Percentiles rank a stretch among this genome's conserved stretches.
Evolutionary conservation across 1,140 invertebrate genomes (phyloP).

Genomic region (Ostrea edulis): DNA sequence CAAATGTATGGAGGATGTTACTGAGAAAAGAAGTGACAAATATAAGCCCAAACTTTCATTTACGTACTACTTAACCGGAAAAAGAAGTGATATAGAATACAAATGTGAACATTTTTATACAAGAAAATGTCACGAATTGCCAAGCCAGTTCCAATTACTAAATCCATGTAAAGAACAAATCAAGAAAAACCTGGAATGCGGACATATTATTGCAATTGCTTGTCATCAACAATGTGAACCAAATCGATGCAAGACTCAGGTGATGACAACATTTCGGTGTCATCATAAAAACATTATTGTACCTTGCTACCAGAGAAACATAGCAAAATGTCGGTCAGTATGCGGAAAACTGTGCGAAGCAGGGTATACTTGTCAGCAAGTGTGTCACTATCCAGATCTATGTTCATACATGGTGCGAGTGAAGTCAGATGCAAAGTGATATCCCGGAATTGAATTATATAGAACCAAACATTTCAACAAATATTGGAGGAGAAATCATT

Average conservation of each 20-base stretch:
- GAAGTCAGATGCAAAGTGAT: neutral
- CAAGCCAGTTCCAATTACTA: neutral
- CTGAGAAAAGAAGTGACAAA: conserved; percentile 62
- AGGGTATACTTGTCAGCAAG: conserved; percentile 82
- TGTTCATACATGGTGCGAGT: conserved; percentile 78
- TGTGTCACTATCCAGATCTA: conserved; percentile 80
- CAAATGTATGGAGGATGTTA: conserved; percentile 36
- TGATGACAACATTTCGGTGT: neutral
- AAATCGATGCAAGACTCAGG: neutral
- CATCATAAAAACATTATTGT: neutral
- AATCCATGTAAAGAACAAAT: neutral
- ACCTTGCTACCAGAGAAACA: neutral
- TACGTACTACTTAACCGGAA: conserved; percentile 43
- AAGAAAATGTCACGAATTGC: conserved; percentile 65
- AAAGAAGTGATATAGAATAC: conserved; percentile 83
- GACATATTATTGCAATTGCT: conserved; percentile 63
- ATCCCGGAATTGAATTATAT: too few species aligned
- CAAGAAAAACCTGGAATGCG: conserved; percentile 19
- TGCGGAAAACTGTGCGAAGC: conserved; percentile 81
- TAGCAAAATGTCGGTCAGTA: neutral
- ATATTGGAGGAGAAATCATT: too few species aligned
- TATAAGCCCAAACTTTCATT: conserved; percentile 75
- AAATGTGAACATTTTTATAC: conserved; percentile 82
- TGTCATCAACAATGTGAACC: conserved; percentile 60
- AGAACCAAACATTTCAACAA: too few species aligned